A percentile compares a stretch with the other conserved stretches of the same genome.
phyloP scores from a whole-genome alignment of 2,113 vertebrate genomes.

The Abramis brama region DNA sequence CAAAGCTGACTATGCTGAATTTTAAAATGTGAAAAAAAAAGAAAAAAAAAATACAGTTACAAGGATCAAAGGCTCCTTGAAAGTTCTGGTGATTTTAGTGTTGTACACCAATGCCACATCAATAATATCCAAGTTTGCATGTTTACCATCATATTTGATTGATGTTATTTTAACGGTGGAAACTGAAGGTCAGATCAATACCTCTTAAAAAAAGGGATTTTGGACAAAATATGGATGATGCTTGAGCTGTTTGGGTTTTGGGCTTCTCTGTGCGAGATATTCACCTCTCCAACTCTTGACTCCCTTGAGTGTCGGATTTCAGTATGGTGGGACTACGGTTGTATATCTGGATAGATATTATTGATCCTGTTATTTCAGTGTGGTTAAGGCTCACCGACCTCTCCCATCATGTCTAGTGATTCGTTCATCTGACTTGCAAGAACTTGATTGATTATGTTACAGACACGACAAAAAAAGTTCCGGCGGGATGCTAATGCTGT shows the following conservation, averaged over 20 bases:
- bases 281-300: constrained; percentile 16
- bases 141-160: constrained; percentile 23
- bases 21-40: neutral
- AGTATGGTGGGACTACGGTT: constrained; percentile 19
- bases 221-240: constrained; percentile 59
- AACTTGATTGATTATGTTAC: constrained; percentile 39
- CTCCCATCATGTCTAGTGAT: constrained; percentile 34
- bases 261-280: neutral
- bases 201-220: constrained; percentile 59
- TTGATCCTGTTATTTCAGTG: constrained; percentile 45
- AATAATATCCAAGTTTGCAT: constrained; percentile 33
- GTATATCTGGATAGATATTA: constrained; percentile 37
- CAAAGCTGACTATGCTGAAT: constrained; percentile 13
- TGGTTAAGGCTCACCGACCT: constrained; percentile 35
- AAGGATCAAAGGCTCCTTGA: neutral
- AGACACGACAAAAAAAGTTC: constrained; percentile 21
- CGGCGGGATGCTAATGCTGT: neutral
- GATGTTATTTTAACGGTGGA: constrained; percentile 50
- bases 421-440: constrained; percentile 23
- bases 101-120: constrained; percentile 5
- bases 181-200: constrained; percentile 75
- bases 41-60: neutral
- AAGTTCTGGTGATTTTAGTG: neutral
- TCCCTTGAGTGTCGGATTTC: constrained; percentile 19
- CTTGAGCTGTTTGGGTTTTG: constrained; percentile 1